Evolutionary conservation across 1,140 invertebrate genomes (phyloP).

Genomic region (Diploscapter pachys): DNA sequence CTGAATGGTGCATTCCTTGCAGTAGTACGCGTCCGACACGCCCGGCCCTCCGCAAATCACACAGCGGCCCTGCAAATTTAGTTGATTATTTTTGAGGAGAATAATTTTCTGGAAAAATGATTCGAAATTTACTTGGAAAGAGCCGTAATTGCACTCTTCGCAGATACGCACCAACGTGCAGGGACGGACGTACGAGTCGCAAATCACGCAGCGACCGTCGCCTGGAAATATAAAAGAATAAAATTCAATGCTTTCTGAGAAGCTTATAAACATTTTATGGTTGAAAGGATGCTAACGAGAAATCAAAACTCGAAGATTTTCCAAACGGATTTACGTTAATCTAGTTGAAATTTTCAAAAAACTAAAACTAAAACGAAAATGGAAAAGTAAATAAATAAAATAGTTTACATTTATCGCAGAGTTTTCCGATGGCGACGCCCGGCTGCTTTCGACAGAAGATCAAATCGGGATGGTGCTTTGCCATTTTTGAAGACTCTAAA

Average conservation of each 20-base stretch:
- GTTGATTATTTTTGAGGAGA: slow-evolving; percentile 10
- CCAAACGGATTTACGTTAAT: neutral
- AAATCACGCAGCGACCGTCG: slow-evolving; percentile 99
- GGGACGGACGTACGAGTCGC: slow-evolving; percentile 96
- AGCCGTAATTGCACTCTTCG: slow-evolving; percentile 99
- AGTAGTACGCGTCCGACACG: slow-evolving; percentile 98
- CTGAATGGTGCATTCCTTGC: slow-evolving; percentile 98
- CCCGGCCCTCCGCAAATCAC: slow-evolving; percentile 99
- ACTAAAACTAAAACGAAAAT: neutral
- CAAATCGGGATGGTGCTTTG: slow-evolving; percentile 99
- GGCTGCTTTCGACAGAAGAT: slow-evolving; percentile 98
- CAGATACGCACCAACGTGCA: slow-evolving; percentile 96
- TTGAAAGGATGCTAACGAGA: neutral
- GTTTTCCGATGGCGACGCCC: slow-evolving; percentile 90
- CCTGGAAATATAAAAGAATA: slow-evolving; percentile 63
- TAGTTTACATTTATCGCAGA: slow-evolving; percentile 85
- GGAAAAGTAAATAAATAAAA: slow-evolving; percentile 17
- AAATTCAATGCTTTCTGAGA: slow-evolving; percentile 1
- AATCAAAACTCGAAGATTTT: neutral
- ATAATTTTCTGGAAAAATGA: neutral
- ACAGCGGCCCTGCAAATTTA: slow-evolving; percentile 69
- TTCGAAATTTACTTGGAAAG: slow-evolving; percentile 77
- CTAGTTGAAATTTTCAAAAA: slow-evolving; percentile 8
- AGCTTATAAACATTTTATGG: neutral
- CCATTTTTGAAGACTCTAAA: slow-evolving; percentile 68